These are phyloP conservation scores for Parasteatoda tepidariorum DNA, from an alignment of 1,140 invertebrate genomes.

Conservation along the genomic window DNA sequence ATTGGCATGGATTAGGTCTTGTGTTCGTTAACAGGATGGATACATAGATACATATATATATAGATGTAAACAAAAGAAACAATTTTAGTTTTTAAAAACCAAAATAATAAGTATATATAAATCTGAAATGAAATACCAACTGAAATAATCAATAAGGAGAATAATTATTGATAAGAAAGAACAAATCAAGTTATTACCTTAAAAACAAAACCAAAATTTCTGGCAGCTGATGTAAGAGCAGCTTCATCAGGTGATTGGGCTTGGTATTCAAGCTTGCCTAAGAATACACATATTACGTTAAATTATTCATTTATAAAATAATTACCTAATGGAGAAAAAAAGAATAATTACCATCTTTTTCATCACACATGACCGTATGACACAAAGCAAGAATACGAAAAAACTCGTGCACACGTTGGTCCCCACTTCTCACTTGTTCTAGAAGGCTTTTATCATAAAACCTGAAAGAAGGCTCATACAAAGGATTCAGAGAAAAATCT, in stretches of 20 bases:
- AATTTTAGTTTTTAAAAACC: too few species aligned
- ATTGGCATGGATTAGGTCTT: too few species aligned
- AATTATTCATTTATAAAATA: background rate
- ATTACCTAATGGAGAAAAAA: background rate
- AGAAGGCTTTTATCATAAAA: constrained; percentile 92
- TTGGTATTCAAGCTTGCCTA: constrained; percentile 80
- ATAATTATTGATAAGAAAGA: too few species aligned
- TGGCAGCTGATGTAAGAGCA: constrained; percentile 94
- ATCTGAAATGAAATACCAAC: too few species aligned
- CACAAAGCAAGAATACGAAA: constrained; percentile 91
- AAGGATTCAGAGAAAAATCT: constrained; percentile 94
- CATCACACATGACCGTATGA: constrained; percentile 98
- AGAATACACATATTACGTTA: background rate
- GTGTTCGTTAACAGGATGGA: too few species aligned
- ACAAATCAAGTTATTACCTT: too few species aligned
- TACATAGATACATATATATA: too few species aligned
- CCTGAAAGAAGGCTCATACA: constrained; percentile 90
- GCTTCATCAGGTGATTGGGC: constrained; percentile 98
- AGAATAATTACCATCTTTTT: constrained; percentile 78
- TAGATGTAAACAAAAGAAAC: too few species aligned
- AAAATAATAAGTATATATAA: too few species aligned
- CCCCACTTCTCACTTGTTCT: constrained; percentile 80
- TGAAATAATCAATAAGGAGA: too few species aligned
- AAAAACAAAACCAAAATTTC: constrained; percentile 99
- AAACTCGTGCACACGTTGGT: constrained; percentile 83